Evolutionary conservation across 2,888 invertebrate species (phyloP), one percentile per base, ranked within the genome.

Genomic region (Watsonalla cultraria): DNA sequence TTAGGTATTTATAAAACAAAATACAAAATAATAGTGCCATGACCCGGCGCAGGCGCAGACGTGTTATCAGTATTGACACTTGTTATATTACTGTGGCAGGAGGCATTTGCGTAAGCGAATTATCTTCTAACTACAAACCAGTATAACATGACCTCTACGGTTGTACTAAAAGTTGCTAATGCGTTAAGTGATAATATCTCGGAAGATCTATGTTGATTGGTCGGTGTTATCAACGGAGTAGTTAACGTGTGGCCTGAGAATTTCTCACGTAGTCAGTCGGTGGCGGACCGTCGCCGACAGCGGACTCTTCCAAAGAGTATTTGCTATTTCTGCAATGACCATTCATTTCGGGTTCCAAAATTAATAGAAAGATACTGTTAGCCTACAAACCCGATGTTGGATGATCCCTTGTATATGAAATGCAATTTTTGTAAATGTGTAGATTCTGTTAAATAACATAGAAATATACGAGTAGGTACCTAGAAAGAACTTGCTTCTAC

Each of bases 31-130:
- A 81, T 72, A 75, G 63, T 70, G 69, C 70, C 74, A 59, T 82
- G 86, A 86, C 86, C 86, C 74, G 66, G 59, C 68, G 60, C 68
- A 58, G 65, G 62, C 73, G 78, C 71, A 84, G 83, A 83, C 82
- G 59, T 63, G 60, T 77, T 87, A 88, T 87, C 86, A 65, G 35
- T 84, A 76, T 86, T 88, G 84, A 89, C 83, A 83, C 69, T 84
- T 76, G 79, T 77, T 80, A 85, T 85, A 81, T 76, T 59, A 62
- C 57, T 72, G 58, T 75, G 66, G 66, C 75, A 74, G 79, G 80
- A 84, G 82, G 76, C 83, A 84, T 86, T 89, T 89, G 88, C 90
- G 89, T 88, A 89, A 87, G 86, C 78, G 74, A 58, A 66, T 70
- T 78, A 79, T 80, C 78, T 72, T 6, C n/a, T 60, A 70, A 65